These are phyloP conservation scores for Paedocypris sp. DNA, from an alignment of 2,113 vertebrate genomes.

Conservation along the genomic window DNA sequence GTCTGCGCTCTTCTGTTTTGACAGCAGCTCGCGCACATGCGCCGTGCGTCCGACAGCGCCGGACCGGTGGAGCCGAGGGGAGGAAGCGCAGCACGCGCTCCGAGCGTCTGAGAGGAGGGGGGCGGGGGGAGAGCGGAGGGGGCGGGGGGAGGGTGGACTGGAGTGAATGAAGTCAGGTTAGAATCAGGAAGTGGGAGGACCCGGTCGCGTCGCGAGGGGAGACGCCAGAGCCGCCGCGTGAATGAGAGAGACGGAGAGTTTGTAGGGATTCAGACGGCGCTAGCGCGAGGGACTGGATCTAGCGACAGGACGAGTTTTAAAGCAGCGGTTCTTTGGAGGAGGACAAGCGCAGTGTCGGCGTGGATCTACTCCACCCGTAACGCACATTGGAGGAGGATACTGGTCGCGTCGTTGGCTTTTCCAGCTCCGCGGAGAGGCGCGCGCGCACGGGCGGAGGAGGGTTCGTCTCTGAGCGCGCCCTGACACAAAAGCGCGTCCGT, in stretches of 20 bases:
- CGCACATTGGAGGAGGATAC: slow-evolving; percentile 7
- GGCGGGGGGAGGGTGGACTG: slow-evolving; percentile 32
- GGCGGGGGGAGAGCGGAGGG: slow-evolving; percentile 34
- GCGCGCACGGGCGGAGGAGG: slow-evolving; percentile 22
- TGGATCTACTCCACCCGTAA: slow-evolving; percentile 24
- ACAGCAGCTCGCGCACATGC: slow-evolving; percentile 38
- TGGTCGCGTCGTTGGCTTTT: slow-evolving; percentile 52
- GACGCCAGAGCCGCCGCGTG: slow-evolving; percentile 44
- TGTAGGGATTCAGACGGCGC: slow-evolving; percentile 50
- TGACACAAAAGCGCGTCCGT: slow-evolving; percentile 35
- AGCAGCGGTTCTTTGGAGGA: neutral
- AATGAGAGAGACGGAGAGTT: slow-evolving; percentile 61
- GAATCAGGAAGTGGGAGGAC: slow-evolving; percentile 65
- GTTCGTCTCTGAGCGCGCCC: slow-evolving; percentile 40
- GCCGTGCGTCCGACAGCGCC: neutral
- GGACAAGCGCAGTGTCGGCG: neutral
- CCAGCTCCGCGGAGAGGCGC: slow-evolving; percentile 2
- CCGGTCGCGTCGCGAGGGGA: slow-evolving; percentile 35
- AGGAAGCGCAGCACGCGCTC: slow-evolving; percentile 29
- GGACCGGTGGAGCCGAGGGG: slow-evolving; percentile 22
- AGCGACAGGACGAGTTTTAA: slow-evolving; percentile 26
- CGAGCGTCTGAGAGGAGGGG: slow-evolving; percentile 24
- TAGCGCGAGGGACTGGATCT: neutral
- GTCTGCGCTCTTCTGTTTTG: slow-evolving; percentile 6
- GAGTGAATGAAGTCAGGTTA: slow-evolving; percentile 48